Evolutionary conservation across 2,888 invertebrate species (phyloP).

Genomic region (Gymnoscelis rufifasciata): DNA sequence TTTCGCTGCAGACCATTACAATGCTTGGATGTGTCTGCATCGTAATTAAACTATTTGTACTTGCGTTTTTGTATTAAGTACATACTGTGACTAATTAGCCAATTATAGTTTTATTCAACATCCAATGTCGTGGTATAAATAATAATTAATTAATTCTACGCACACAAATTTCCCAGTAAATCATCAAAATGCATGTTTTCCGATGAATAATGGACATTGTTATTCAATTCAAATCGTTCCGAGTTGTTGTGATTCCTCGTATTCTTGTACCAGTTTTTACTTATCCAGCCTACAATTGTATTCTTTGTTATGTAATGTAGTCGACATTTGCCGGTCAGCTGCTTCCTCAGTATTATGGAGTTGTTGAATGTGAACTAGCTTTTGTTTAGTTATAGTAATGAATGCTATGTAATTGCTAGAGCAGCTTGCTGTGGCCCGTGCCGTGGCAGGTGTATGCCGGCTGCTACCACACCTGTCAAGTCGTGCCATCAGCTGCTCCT

Average conservation of each 20-base stretch:
- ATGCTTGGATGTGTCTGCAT: background rate
- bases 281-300: conserved; percentile 21
- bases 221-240: conserved; percentile 35
- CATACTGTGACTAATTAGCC: no score
- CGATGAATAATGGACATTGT: conserved; percentile 29
- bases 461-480: conserved; percentile 73
- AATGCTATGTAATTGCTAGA: conserved; percentile 53
- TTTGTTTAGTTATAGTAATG: conserved; percentile 46
- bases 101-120: no score
- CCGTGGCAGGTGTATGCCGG: conserved; percentile 68
- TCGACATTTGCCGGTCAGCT: conserved; percentile 48
- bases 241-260: conserved; percentile 26
- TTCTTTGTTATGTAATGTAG: conserved; percentile 33
- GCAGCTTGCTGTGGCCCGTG: conserved; percentile 74
- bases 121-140: no score
- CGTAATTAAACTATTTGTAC: no score
- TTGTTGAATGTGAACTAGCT: conserved; percentile 38
- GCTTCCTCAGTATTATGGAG: conserved; percentile 45
- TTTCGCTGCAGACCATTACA: background rate
- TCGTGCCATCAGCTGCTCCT: conserved; percentile 64
- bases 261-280: conserved; percentile 18
- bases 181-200: conserved; percentile 31
- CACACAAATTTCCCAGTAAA: conserved; percentile 33
- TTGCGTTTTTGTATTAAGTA: no score
- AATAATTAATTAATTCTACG: conserved; percentile 27